phyloP scores from a whole-genome alignment of 2,797 vertebrate species.

The Phrynocephalus forsythii region DNA sequence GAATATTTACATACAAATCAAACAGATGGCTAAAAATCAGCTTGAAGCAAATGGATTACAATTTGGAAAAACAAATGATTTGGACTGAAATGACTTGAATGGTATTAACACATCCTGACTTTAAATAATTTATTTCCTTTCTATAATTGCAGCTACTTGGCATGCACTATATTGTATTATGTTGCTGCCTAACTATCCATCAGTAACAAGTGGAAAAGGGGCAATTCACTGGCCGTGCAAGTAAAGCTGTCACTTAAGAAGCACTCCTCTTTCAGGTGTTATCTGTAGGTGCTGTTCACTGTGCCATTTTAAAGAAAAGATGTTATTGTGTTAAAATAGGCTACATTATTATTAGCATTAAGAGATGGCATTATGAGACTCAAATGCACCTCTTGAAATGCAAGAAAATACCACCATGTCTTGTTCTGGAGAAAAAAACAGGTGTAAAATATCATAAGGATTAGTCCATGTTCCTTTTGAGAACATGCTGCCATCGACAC shows the following conservation, averaged over 20 bases:
- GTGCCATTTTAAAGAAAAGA: neutral
- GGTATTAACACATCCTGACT: no score
- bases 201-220: neutral
- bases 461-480: neutral
- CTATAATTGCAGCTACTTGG: neutral
- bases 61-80: no score
- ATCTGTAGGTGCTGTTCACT: neutral
- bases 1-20: no score
- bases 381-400: neutral
- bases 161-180: neutral
- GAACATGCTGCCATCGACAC: neutral
- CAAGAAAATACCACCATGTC: neutral
- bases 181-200: neutral
- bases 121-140: neutral
- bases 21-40: no score
- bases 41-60: no score
- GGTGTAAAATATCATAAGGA: neutral
- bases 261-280: neutral
- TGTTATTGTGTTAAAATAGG: neutral
- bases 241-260: neutral
- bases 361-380: neutral
- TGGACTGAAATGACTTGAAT: no score
- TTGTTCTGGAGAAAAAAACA: neutral
- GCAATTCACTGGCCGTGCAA: neutral
- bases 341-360: neutral